Base-by-base conservation (phyloP, 2,797 vertebrate species). In the Myotis daubentonii region DNA sequence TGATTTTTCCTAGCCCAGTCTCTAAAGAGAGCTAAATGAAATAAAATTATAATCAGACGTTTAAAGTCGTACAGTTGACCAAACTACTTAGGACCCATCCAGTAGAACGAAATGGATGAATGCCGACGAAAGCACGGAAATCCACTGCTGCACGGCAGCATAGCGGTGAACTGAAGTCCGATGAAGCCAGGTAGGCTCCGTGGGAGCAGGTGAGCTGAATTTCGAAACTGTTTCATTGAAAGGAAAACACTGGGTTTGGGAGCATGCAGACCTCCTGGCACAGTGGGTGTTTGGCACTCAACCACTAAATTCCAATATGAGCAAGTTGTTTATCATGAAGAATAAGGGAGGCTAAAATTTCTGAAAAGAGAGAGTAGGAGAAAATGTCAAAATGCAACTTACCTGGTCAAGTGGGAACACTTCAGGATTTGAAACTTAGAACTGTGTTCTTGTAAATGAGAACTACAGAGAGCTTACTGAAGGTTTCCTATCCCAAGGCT, bases 11-110 rank as follows among this genome's bases (percentile, higher is more conserved):
- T 90, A 74, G 84, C 55, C 76, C 20, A 75, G 44, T 19, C 74
- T 94, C 47, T 92, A 78, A 89, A 92, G 71, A 94, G 91, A 93
- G 70, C 41, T 91, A 89, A 92, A 49, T 76, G 44, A 95, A 87
- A 82, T 81, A 93, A 92, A 91, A 92, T 44, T 60, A 16, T 65
- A 80, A 84, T 75, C 68, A 71, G 47, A 90, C 25, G 93, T 95
- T 68, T 95, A 16, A 65, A 72, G 36, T 62, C 41, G 83, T 95
- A 72, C 94, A 65, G 36, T 93, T 72, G 60, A 47, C 38, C 60
- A 44, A 76, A 89, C 65, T 87, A 41, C 93, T 96, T 81, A 74
- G 78, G 72, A 86, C 17, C 16, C 30, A 38, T 12, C 17, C 25
- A 19, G 33, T 53, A 70, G 70, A 75, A 76, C 1, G 15, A 89